A percentile compares a stretch with the other conserved stretches of the same genome.
Evolutionary conservation across 2,797 vertebrate species (phyloP).

Genomic region (Chanos chanos): DNA sequence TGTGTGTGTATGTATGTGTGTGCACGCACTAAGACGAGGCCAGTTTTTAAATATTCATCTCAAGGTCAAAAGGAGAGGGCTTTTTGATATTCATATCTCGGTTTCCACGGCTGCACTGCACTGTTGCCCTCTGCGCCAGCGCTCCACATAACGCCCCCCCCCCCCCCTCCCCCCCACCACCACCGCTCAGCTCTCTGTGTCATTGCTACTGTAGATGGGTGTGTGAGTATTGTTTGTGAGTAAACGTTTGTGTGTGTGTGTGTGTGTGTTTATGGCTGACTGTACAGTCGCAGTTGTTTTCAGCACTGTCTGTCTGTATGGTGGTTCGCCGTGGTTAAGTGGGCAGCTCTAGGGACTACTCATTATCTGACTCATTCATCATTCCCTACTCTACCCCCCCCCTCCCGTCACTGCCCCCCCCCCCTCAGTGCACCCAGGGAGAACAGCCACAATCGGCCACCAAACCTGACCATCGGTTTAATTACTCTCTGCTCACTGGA

Average conservation of each 20-base stretch:
- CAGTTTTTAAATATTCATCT: conserved; percentile 75
- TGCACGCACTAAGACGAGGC: conserved; percentile 58
- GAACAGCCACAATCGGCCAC: conserved; percentile 44
- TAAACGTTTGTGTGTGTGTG: conserved; percentile 1
- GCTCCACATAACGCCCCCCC: no score
- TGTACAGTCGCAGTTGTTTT: neutral
- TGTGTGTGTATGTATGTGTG: conserved; percentile 47
- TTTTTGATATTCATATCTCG: conserved; percentile 71
- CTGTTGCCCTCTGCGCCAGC: conserved; percentile 25
- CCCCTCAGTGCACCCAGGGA: no score
- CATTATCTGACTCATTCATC: conserved; percentile 85
- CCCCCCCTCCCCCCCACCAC: neutral
- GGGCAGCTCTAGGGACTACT: conserved; percentile 70
- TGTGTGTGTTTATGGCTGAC: neutral
- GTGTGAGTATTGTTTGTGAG: neutral
- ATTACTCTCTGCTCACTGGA: conserved; percentile 16
- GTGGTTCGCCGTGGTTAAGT: conserved; percentile 73
- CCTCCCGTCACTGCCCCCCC: neutral
- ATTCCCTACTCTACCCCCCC: conserved; percentile 57
- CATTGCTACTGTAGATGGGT: conserved; percentile 1
- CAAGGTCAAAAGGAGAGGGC: conserved; percentile 73
- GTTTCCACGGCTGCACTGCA: conserved; percentile 50
- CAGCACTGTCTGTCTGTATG: conserved; percentile 47
- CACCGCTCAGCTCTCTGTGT: conserved; percentile 2
- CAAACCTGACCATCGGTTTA: conserved; percentile 23